A percentile compares a stretch with the other conserved stretches of the same genome.
phyloP scores from a whole-genome alignment of 2,888 invertebrate species.

The Euproctis similis region DNA sequence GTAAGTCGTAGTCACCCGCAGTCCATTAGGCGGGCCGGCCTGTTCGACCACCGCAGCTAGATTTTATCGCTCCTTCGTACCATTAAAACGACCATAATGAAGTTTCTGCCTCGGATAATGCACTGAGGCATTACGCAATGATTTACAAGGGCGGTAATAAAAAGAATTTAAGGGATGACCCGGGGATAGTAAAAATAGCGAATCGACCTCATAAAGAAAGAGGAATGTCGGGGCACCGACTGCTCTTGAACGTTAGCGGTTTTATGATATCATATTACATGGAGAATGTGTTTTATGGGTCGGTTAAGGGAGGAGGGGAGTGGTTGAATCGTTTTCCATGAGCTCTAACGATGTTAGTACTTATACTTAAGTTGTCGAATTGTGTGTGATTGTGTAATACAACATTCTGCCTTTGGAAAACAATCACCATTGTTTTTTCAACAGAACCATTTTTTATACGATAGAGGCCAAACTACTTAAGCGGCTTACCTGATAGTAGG shows the following conservation, averaged over 20 bases:
- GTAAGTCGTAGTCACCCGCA: constrained; percentile 28
- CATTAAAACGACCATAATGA: constrained; percentile 76
- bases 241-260: constrained; percentile 34
- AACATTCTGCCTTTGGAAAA: no score
- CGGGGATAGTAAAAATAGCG: constrained; percentile 56
- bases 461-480: no score
- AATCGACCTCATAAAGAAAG: constrained; percentile 63
- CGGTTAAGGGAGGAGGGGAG: constrained; percentile 24
- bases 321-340: constrained; percentile 2
- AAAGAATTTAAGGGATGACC: constrained; percentile 76
- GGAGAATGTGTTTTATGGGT: constrained; percentile 23
- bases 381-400: no score
- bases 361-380: neutral
- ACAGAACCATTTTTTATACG: no score
- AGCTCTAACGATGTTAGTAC: no score
- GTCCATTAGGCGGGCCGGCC: constrained; percentile 34
- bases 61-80: constrained; percentile 73
- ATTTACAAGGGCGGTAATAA: constrained; percentile 74
- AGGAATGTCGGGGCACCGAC: constrained; percentile 51
- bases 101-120: constrained; percentile 72
- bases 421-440: no score
- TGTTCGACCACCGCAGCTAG: constrained; percentile 54
- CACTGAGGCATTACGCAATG: constrained; percentile 72
- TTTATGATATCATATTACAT: constrained; percentile 46
- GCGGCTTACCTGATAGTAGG: no score